Conservation (phyloP, 2,888 invertebrate genomes). For the Timema cristinae region DNA sequence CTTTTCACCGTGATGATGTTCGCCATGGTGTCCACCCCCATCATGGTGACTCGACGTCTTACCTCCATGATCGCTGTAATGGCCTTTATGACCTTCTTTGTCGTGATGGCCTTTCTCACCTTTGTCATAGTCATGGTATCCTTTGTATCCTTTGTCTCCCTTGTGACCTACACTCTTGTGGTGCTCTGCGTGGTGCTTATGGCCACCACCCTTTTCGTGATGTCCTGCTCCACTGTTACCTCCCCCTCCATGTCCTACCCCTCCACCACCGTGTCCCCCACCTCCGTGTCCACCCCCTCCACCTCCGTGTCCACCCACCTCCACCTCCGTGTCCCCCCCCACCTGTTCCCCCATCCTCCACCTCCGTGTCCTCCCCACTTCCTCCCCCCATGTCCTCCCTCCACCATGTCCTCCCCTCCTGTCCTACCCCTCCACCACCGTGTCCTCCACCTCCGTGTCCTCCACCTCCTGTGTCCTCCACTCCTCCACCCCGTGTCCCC, state of each 20-base stretch:
- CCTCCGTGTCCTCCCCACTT: conserved; percentile 17
- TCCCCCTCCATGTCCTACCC: neutral
- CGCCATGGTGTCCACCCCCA: conserved; percentile 31
- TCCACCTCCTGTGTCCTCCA: neutral
- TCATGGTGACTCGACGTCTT: conserved; percentile 47
- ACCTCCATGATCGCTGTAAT: conserved; percentile 61
- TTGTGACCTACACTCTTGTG: conserved; percentile 55
- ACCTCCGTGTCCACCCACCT: neutral
- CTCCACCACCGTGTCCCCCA: conserved; percentile 9
- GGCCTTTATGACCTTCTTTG: conserved; percentile 59
- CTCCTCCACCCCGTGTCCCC: neutral
- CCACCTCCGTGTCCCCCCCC: conserved; percentile 16
- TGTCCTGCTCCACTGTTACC: conserved; percentile 22
- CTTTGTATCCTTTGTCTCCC: conserved; percentile 65
- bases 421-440: conserved; percentile 7
- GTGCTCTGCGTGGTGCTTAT: conserved; percentile 53
- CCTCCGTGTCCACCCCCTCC: conserved; percentile 7
- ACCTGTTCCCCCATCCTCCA: conserved; percentile 13
- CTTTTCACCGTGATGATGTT: conserved; percentile 62
- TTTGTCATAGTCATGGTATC: conserved; percentile 57
- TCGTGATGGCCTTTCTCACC: conserved; percentile 64
- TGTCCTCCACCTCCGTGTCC: neutral
- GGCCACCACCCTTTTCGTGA: conserved; percentile 50
- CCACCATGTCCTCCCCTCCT: conserved; percentile 6
- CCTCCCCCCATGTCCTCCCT: neutral